These are phyloP conservation scores for Bombylius discolor DNA, from an alignment of 2,888 invertebrate genomes.

Conservation along the genomic window DNA sequence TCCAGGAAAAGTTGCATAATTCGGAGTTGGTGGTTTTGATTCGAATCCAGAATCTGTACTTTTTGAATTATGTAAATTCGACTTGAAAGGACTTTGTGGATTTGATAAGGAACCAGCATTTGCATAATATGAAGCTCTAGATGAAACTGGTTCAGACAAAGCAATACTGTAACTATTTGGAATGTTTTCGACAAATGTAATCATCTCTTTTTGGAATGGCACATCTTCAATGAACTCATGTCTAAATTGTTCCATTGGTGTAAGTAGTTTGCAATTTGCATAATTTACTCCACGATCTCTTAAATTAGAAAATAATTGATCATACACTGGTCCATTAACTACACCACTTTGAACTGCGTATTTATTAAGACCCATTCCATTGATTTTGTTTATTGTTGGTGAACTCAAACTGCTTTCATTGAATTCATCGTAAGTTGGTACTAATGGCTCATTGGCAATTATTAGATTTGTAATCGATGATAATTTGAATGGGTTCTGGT, in stretches of 20 bases:
- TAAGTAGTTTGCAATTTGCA: slow-evolving; percentile 41
- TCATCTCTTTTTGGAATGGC: slow-evolving; percentile 43
- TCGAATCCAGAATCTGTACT: slow-evolving; percentile 34
- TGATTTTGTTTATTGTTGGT: slow-evolving; percentile 37
- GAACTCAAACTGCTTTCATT: slow-evolving; percentile 38
- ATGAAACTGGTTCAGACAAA: neutral
- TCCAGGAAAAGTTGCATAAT: slow-evolving; percentile 18
- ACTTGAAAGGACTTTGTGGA: slow-evolving; percentile 8
- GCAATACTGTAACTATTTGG: slow-evolving; percentile 15
- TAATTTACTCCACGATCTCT: slow-evolving; percentile 42
- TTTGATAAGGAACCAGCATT: neutral
- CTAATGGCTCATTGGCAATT: slow-evolving; percentile 26
- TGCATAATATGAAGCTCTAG: neutral
- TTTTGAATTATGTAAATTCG: slow-evolving; percentile 21
- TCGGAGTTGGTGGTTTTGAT: slow-evolving; percentile 32
- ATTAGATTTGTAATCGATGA: slow-evolving; percentile 4
- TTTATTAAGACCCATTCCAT: slow-evolving; percentile 42
- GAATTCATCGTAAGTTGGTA: slow-evolving; percentile 38
- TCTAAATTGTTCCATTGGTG: slow-evolving; percentile 43
- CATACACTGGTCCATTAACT: slow-evolving; percentile 46
- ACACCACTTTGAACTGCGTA: slow-evolving; percentile 46
- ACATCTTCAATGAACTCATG: slow-evolving; percentile 43
- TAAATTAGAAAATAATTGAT: slow-evolving; percentile 43
- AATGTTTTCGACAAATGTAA: slow-evolving; percentile 40
- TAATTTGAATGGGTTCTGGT: slow-evolving; percentile 13